These are phyloP conservation scores for Leptinotarsa lineolata DNA, from an alignment of 1,140 invertebrate genomes.

Conservation along the genomic window DNA sequence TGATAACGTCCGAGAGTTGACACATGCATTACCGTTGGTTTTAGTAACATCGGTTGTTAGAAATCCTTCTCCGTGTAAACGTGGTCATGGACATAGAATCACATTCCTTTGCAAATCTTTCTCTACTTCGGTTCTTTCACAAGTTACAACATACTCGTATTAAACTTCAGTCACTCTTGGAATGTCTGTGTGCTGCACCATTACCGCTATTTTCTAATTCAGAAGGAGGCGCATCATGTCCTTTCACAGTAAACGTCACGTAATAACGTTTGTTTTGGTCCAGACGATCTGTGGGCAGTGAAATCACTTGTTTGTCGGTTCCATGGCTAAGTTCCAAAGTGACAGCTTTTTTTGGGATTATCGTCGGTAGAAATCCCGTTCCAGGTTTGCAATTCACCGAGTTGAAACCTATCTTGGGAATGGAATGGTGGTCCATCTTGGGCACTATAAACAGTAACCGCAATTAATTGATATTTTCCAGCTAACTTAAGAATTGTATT, in stretches of 20 bases:
- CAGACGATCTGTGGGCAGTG: slow-evolving; percentile 79
- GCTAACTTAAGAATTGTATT: too few relatives aligned
- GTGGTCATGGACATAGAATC: too few relatives aligned
- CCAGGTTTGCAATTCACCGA: slow-evolving; percentile 55
- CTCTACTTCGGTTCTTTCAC: too few relatives aligned
- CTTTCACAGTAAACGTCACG: slow-evolving; percentile 86
- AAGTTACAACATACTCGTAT: too few relatives aligned
- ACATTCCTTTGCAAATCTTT: too few relatives aligned
- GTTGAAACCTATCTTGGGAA: slow-evolving; percentile 67
- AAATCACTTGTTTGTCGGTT: slow-evolving; percentile 79
- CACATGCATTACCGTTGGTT: too few relatives aligned
- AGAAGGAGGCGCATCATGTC: slow-evolving; percentile 49
- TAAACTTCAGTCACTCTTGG: slow-evolving; percentile 49
- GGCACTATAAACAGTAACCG: slow-evolving; percentile 60
- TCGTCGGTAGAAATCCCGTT: slow-evolving; percentile 63
- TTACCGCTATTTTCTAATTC: slow-evolving; percentile 32
- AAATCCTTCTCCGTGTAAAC: too few relatives aligned
- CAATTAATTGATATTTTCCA: neutral
- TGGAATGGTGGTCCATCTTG: slow-evolving; percentile 74
- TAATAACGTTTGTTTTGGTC: slow-evolving; percentile 88
- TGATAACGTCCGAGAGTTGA: too few relatives aligned
- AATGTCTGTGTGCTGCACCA: slow-evolving; percentile 47
- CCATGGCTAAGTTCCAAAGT: slow-evolving; percentile 79
- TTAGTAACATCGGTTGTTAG: too few relatives aligned
- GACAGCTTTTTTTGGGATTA: slow-evolving; percentile 64